phyloP scores from a whole-genome alignment of 1,140 invertebrate species.

The Drosophila azteca region DNA sequence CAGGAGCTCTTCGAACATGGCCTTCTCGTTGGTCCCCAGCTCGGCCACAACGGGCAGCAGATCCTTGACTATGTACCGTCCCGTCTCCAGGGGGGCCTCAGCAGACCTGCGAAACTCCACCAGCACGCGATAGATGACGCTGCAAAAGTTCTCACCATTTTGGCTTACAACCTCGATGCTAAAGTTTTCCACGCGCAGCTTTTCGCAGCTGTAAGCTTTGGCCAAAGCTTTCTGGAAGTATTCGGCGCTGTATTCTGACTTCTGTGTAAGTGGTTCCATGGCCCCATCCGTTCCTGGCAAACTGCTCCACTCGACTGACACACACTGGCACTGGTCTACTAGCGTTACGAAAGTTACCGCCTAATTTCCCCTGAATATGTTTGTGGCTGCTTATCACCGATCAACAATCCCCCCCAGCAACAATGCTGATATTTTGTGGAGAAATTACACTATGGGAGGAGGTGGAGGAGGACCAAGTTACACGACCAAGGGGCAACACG shows the following conservation, averaged over 20 bases:
- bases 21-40: slow-evolving; percentile 54
- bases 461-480: too few species aligned
- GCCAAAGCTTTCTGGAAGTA: slow-evolving; percentile 59
- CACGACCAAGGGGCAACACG: too few species aligned
- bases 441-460: too few species aligned
- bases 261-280: slow-evolving; percentile 4
- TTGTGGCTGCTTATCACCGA: too few species aligned
- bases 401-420: too few species aligned
- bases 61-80: slow-evolving; percentile 57
- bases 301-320: slow-evolving; percentile 35
- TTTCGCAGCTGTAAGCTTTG: slow-evolving; percentile 36
- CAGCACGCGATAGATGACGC: slow-evolving; percentile 59
- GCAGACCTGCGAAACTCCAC: slow-evolving; percentile 43
- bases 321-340: neutral
- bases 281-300: slow-evolving; percentile 26
- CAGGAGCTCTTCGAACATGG: slow-evolving; percentile 58
- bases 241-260: slow-evolving; percentile 12
- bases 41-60: slow-evolving; percentile 48
- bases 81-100: slow-evolving; percentile 28
- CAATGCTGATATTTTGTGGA: too few species aligned
- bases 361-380: too few species aligned
- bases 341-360: slow-evolving; percentile 13
- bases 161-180: slow-evolving; percentile 36
- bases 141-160: slow-evolving; percentile 67
- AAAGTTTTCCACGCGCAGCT: slow-evolving; percentile 42